These are phyloP conservation scores for Oreotrochilus melanogaster DNA, from an alignment of 2,113 vertebrate genomes.

Conservation along the genomic window DNA sequence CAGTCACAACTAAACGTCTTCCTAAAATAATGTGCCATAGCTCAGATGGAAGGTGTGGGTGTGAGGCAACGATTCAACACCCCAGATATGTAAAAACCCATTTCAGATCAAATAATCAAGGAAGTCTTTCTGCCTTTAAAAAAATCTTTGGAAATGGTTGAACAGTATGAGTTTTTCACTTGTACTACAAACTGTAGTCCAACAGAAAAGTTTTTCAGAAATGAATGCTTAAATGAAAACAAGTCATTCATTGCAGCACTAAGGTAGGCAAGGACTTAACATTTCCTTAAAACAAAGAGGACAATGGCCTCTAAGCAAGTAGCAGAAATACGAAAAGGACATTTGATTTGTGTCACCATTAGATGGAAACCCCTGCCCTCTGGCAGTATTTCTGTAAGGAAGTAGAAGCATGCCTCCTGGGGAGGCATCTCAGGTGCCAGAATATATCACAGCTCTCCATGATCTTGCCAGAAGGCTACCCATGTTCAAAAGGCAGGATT, in stretches of 20 bases:
- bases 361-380: background rate
- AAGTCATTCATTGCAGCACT: background rate
- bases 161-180: background rate
- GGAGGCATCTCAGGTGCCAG: background rate
- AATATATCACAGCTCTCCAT: background rate
- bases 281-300: background rate
- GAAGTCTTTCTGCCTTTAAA: background rate
- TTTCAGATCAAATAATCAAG: background rate
- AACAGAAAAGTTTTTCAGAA: background rate
- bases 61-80: background rate
- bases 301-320: background rate
- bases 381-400: background rate
- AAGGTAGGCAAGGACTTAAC: background rate
- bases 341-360: background rate
- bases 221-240: background rate
- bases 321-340: background rate
- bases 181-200: background rate
- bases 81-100: background rate
- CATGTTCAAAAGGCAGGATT: constrained; percentile 56
- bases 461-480: background rate
- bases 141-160: background rate
- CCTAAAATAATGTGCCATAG: background rate
- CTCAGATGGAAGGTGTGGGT: background rate
- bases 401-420: background rate
- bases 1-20: background rate